These are phyloP conservation scores for Epinephelus lanceolatus DNA, from an alignment of 2,113 vertebrate species.

Conservation along the genomic window DNA sequence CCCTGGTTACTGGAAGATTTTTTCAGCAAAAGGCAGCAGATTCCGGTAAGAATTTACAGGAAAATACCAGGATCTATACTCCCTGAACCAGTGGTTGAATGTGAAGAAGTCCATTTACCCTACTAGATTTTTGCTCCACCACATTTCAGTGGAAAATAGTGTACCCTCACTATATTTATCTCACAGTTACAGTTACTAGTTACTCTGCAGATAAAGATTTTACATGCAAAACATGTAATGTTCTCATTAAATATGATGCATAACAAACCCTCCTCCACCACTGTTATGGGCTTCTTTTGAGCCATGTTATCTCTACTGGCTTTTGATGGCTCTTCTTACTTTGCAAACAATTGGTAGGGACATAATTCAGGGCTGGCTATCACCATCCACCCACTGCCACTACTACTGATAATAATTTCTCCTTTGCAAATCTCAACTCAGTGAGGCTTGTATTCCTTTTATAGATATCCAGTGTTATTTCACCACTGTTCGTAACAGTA, in stretches of 20 bases:
- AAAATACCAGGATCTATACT: not conserved
- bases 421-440: conserved; percentile 4
- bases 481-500: conserved; percentile 59
- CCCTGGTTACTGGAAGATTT: not conserved
- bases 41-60: not conserved
- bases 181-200: not conserved
- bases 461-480: conserved; percentile 30
- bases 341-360: not conserved
- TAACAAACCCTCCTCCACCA: not conserved
- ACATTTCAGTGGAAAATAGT: not conserved
- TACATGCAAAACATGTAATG: not conserved
- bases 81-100: too few species aligned
- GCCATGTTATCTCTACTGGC: not conserved
- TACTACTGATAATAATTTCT: not conserved
- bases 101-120: not conserved
- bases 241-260: not conserved
- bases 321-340: not conserved
- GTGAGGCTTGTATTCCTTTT: not conserved
- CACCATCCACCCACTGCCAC: not conserved
- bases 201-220: not conserved
- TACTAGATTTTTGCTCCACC: not conserved
- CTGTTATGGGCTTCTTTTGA: not conserved
- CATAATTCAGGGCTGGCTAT: not conserved
- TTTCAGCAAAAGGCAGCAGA: not conserved
- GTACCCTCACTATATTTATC: not conserved